Conservation (phyloP, 2,888 invertebrate genomes). For the Petrolisthes manimaculis region DNA sequence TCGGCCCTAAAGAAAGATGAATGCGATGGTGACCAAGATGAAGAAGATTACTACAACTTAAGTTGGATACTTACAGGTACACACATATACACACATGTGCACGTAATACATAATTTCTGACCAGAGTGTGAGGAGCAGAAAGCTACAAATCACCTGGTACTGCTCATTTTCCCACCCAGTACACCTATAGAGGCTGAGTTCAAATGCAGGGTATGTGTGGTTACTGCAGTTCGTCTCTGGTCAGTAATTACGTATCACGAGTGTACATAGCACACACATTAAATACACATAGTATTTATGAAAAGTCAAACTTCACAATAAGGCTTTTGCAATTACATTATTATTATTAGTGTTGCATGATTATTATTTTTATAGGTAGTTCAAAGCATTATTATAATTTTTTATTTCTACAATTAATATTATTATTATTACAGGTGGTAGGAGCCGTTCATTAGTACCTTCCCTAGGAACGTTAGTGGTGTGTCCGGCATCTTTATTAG, state of each 20-base stretch:
- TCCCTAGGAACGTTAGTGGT: slow-evolving; percentile 84
- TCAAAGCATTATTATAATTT: not conserved
- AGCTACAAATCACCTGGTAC: no score
- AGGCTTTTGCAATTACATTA: not conserved
- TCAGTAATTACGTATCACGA: no score
- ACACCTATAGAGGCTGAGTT: no score
- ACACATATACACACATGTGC: not conserved
- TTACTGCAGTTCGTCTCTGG: no score
- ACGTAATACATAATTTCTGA: no score
- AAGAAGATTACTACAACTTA: slow-evolving; percentile 67
- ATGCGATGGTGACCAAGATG: slow-evolving; percentile 68
- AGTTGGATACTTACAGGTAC: not conserved
- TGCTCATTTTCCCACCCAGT: no score
- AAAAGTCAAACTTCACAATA: not conserved
- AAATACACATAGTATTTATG: not conserved
- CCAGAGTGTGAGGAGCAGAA: no score
- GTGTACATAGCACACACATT: no score
- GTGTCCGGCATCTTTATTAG: slow-evolving; percentile 90
- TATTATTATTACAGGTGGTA: slow-evolving; percentile 5
- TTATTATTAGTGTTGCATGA: not conserved
- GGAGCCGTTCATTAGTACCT: slow-evolving; percentile 58
- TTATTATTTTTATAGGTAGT: not conserved
- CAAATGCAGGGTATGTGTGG: no score
- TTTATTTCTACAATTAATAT: not conserved
- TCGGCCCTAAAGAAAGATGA: slow-evolving; percentile 73